Evolutionary conservation across 2,113 vertebrate genomes (phyloP), one percentile per base, ranked within the genome.

Genomic region (Tetrao urogallus): DNA sequence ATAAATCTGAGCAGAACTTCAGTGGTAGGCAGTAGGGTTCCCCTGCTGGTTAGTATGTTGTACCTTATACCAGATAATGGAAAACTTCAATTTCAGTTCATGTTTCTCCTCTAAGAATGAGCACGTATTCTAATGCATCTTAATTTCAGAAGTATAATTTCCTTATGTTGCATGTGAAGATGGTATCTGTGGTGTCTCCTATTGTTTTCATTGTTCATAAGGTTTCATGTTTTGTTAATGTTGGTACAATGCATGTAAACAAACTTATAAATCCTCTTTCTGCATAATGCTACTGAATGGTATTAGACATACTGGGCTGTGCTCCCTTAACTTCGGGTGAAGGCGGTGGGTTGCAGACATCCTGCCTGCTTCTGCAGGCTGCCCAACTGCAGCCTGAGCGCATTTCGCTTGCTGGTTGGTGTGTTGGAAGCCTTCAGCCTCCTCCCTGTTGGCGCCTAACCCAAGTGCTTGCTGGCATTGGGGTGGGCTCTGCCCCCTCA

Each of bases 171-270:
- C 14, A n/a, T 50, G 21, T 61, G 87, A 50, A 67, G 81, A 25
- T 13, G 19, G 13, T 64, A 42, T 52, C 74, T 89, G 6, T 74
- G 76, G 10, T 92, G 36, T 75, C 38, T 93, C 82, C 38, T 86
- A 63, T 56, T 74, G 19, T 64, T 95, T 58, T 67, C 63, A 88
- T 72, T 75, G 50, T 79, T 94, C 50, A 10, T 75, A 72, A 84
- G 32, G 28, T 64, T 91, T 82, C n/a, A 16, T 74, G 13, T 60
- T 78, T 90, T 88, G 34, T 94, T 91, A 56, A 28, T 43, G 61
- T 89, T 58, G 86, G 42, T 92, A 72, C 36, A 87, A 27, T 82
- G 45, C 71, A 84, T 88, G 71, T 72, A 88, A 77, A 90, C 61
- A 42, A 43, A 42, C 88, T 94, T 88, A 45, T 81, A 50, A 66